These are phyloP conservation scores for Argyresthia albistria DNA, from an alignment of 2,888 invertebrate genomes.

Conservation along the genomic window DNA sequence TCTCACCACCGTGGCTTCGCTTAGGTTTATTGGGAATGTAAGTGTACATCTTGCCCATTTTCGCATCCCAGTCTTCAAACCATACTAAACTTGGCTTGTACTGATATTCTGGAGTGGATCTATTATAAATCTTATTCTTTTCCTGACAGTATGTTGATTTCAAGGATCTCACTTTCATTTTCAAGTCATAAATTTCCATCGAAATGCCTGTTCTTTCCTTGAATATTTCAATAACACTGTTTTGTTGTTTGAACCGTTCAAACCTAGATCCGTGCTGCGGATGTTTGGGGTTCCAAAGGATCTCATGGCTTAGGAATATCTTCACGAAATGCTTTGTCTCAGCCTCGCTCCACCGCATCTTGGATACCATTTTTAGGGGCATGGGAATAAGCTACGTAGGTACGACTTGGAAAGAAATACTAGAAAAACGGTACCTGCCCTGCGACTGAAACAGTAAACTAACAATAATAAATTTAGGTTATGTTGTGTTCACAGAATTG, in stretches of 20 bases:
- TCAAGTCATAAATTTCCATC: not conserved
- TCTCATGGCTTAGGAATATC: conserved; percentile 21
- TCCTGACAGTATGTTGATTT: conserved; percentile 46
- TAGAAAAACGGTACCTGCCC: no score
- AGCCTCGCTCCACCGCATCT: conserved; percentile 19
- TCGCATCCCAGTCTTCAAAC: conserved; percentile 36
- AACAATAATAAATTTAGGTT: no score
- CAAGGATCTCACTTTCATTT: conserved; percentile 40
- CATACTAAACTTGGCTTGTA: conserved; percentile 41
- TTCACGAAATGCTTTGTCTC: conserved; percentile 22
- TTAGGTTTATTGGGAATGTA: no score
- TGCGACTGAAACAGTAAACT: no score
- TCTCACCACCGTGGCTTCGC: no score
- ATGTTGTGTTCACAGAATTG: no score
- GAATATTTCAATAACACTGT: not conserved
- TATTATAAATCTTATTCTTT: conserved; percentile 35
- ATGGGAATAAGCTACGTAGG: no score
- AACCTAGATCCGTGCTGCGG: conserved; percentile 16
- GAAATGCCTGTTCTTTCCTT: not conserved
- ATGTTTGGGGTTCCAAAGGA: conserved; percentile 22
- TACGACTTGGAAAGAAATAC: no score
- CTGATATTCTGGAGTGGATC: conserved; percentile 24
- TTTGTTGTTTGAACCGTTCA: not conserved
- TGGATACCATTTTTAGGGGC: not conserved
- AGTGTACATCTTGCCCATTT: not conserved